Percentiles rank a stretch among this genome's conserved stretches.
Evolutionary conservation across 2,797 vertebrate species (phyloP).

Genomic region (Apogon talboti): DNA sequence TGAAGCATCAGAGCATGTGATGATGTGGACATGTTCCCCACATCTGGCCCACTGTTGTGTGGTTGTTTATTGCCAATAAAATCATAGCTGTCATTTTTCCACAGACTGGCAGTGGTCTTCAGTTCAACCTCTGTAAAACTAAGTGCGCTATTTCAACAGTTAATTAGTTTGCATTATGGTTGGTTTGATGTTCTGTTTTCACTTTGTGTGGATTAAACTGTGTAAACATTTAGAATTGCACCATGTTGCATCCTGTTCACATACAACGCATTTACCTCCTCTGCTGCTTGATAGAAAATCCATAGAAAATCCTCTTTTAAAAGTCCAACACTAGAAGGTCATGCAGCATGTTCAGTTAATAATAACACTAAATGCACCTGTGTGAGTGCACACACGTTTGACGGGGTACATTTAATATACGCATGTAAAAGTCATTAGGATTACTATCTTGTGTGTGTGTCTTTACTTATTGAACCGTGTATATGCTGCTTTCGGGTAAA

Average conservation of each 20-base stretch:
- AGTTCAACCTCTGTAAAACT: too few species aligned
- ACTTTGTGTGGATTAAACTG: background rate
- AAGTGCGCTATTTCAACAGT: too few species aligned
- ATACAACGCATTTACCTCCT: too few species aligned
- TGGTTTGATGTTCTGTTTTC: background rate
- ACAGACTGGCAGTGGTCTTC: too few species aligned
- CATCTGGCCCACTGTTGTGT: too few species aligned
- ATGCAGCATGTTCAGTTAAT: constrained; percentile 1
- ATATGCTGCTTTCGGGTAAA: constrained; percentile 32
- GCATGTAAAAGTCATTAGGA: constrained; percentile 37
- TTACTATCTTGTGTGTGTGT: constrained; percentile 41
- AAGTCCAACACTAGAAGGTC: constrained; percentile 20
- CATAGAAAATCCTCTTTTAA: background rate
- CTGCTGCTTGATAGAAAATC: too few species aligned
- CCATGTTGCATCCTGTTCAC: background rate
- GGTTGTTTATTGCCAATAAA: too few species aligned
- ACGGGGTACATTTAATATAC: too few species aligned
- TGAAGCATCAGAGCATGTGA: too few species aligned
- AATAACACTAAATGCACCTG: background rate
- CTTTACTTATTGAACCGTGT: constrained; percentile 57
- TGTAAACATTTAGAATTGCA: background rate
- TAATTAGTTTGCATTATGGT: background rate
- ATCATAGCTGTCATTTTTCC: too few species aligned
- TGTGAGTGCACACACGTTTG: background rate
- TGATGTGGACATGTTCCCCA: too few species aligned